Evolutionary conservation across 2,113 vertebrate species (phyloP).

Genomic region (Gopherus evgoodei): DNA sequence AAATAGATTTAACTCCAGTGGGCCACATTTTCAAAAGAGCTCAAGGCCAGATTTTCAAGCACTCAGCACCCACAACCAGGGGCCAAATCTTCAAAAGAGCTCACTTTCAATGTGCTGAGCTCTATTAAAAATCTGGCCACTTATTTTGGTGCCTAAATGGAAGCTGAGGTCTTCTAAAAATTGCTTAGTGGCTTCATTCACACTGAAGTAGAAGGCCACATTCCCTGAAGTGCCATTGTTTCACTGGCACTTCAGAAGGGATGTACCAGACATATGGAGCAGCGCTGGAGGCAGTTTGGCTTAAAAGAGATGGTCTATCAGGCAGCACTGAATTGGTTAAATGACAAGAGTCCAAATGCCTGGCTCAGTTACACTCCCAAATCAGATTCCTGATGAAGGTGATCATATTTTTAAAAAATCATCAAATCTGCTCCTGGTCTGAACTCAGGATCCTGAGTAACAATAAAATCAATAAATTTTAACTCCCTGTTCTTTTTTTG

Average conservation of each 20-base stretch:
- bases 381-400: slow-evolving; percentile 37
- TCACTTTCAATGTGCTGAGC: neutral
- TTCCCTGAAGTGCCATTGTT: neutral
- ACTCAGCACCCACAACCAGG: neutral
- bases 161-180: neutral
- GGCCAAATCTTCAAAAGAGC: neutral
- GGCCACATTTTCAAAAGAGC: neutral
- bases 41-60: neutral
- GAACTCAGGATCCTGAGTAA: slow-evolving; percentile 31
- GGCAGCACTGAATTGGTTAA: neutral
- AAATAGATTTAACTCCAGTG: neutral
- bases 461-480: slow-evolving; percentile 64
- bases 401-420: slow-evolving; percentile 35
- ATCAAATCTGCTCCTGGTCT: slow-evolving; percentile 29
- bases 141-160: neutral
- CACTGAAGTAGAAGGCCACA: neutral
- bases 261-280: neutral
- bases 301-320: neutral
- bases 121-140: neutral
- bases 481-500: slow-evolving; percentile 42
- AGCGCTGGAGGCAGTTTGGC: neutral
- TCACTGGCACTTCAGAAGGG: neutral
- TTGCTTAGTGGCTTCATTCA: neutral
- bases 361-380: slow-evolving; percentile 11
- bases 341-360: slow-evolving; percentile 28